phyloP scores from a whole-genome alignment of 2,888 invertebrate genomes.

The Sminthurinus aureus region DNA sequence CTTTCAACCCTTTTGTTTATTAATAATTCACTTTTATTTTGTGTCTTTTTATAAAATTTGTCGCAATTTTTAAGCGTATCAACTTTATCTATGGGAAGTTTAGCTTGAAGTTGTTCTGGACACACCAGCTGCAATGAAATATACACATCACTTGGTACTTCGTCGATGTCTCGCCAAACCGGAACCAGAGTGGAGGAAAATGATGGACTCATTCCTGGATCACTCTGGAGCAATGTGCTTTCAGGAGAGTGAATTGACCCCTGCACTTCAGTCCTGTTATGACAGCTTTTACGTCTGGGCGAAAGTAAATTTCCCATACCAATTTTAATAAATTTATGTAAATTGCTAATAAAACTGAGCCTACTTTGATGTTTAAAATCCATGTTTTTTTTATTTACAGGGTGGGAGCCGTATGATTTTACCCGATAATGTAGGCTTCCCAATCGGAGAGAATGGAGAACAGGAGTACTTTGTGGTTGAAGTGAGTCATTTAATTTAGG shows the following conservation, averaged over 20 bases:
- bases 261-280: not conserved
- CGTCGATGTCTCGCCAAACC: not conserved
- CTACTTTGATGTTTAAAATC: not conserved
- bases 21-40: too few relatives aligned
- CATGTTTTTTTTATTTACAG: not conserved
- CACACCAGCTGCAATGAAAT: not conserved
- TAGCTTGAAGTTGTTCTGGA: not conserved
- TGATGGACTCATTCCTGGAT: not conserved
- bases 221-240: not conserved
- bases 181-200: not conserved
- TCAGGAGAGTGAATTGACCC: not conserved
- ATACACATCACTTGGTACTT: not conserved
- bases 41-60: not conserved
- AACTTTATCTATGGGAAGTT: not conserved
- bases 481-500: too few relatives aligned
- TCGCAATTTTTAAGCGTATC: not conserved
- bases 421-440: constrained; percentile 11
- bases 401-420: too few relatives aligned
- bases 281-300: not conserved
- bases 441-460: not conserved
- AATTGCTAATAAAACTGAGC: too few relatives aligned
- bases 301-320: too few relatives aligned
- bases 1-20: not conserved
- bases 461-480: not conserved
- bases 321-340: too few relatives aligned